These are phyloP conservation scores for Tanytarsus gracilentus DNA, from an alignment of 2,888 invertebrate genomes.

Conservation along the genomic window DNA sequence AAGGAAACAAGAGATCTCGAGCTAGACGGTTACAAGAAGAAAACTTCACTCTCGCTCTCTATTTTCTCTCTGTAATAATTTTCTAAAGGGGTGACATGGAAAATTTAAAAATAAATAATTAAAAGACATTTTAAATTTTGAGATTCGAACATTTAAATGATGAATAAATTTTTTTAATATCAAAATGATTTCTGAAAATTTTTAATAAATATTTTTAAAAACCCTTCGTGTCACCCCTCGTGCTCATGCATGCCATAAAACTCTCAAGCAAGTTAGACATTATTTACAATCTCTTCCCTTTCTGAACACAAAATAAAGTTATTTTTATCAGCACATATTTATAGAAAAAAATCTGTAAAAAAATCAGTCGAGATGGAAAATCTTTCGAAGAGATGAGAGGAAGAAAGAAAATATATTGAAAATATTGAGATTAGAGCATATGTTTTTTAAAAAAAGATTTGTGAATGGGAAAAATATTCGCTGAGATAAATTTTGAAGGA, in stretches of 20 bases:
- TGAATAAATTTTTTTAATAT: no score
- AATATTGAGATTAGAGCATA: conserved; percentile 5
- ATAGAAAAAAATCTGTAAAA: conserved; percentile 23
- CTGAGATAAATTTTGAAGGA: background rate
- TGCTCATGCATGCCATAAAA: no score
- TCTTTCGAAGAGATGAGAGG: background rate
- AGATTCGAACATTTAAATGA: no score
- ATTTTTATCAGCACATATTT: conserved; percentile 29
- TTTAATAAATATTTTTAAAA: no score
- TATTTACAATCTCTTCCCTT: conserved; percentile 12
- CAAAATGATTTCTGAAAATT: no score
- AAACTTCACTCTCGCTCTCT: background rate
- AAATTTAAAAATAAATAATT: no score
- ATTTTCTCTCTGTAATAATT: background rate
- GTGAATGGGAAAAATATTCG: background rate
- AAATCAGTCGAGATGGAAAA: conserved; percentile 23
- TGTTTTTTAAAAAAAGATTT: background rate
- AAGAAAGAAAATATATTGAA: background rate
- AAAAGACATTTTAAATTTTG: no score
- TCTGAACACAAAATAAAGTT: conserved; percentile 29
- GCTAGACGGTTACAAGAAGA: background rate
- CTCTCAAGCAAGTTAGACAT: conserved; percentile 10
- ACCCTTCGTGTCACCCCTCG: no score
- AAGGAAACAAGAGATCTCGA: conserved; percentile 12
- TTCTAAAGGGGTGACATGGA: background rate